Evolutionary conservation across 1,140 invertebrate species (phyloP).

Genomic region (Aphidius gifuensis): DNA sequence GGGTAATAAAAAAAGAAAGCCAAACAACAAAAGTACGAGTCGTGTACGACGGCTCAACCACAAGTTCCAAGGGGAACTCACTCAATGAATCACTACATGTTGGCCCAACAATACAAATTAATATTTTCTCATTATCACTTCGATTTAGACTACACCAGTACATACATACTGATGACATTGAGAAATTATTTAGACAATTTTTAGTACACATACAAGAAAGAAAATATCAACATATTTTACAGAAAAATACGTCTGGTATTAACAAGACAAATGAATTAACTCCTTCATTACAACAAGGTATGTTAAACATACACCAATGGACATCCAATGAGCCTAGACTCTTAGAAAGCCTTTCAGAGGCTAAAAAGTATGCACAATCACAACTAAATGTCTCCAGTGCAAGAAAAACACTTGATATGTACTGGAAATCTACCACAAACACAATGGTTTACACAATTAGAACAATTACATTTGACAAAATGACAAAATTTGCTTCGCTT

Average conservation of each 20-base stretch:
- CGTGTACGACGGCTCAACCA: conserved; percentile 21
- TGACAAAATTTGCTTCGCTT: neutral
- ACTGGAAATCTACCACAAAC: neutral
- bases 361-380: no score
- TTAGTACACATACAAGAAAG: conserved; percentile 33
- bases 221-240: conserved; percentile 37
- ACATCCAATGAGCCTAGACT: conserved; percentile 11
- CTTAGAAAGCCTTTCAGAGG: no score
- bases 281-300: conserved; percentile 31
- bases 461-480: neutral
- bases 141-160: conserved; percentile 34
- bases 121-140: conserved; percentile 36
- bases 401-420: no score
- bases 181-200: conserved; percentile 48
- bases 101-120: conserved; percentile 35
- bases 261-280: conserved; percentile 33
- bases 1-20: conserved; percentile 18
- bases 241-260: no score
- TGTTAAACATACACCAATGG: conserved; percentile 40
- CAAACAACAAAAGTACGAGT: conserved; percentile 18
- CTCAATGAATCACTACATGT: conserved; percentile 9
- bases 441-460: conserved; percentile 1
- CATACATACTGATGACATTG: conserved; percentile 43
- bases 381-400: no score
- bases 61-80: conserved; percentile 14